Conservation (phyloP, 2,797 vertebrate genomes). For the Adrianichthys oophorus region DNA sequence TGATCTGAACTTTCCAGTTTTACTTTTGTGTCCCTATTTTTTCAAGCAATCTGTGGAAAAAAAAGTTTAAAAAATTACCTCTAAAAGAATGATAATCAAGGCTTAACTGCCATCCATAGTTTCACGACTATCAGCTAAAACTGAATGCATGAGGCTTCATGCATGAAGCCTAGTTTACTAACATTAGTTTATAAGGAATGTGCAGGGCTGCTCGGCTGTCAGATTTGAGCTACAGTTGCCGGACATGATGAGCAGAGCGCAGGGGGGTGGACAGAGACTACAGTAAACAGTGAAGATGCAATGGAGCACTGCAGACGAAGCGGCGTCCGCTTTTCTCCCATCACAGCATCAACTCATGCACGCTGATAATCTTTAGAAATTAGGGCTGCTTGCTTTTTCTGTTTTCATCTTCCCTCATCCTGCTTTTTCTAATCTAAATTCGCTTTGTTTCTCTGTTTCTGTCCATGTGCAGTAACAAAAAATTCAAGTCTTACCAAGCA, state of each 20-base stretch:
- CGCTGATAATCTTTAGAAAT: neutral
- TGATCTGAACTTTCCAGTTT: too few species aligned
- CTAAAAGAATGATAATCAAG: too few species aligned
- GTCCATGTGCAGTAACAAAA: slow-evolving; percentile 22
- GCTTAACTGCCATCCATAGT: too few species aligned
- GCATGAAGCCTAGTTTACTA: too few species aligned
- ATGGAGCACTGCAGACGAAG: slow-evolving; percentile 7
- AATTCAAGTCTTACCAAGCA: slow-evolving; percentile 21
- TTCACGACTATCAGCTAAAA: too few species aligned
- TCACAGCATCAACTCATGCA: slow-evolving; percentile 14
- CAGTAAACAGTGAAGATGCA: slow-evolving; percentile 17
- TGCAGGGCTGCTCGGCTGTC: slow-evolving; percentile 29
- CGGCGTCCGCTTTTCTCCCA: slow-evolving; percentile 12
- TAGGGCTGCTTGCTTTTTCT: neutral
- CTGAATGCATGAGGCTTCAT: too few species aligned
- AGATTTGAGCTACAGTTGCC: slow-evolving; percentile 20
- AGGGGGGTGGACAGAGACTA: slow-evolving; percentile 4
- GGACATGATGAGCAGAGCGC: slow-evolving; percentile 21
- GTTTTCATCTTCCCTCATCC: slow-evolving; percentile 5
- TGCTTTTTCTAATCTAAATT: neutral
- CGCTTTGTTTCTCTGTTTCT: neutral
- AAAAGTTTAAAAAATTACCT: too few species aligned
- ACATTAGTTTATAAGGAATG: too few species aligned
- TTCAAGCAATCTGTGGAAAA: too few species aligned
- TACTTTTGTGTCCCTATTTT: too few species aligned